Evolutionary conservation across 2,113 vertebrate genomes (phyloP), one percentile per base, ranked within the genome.

Genomic region (Plestiodon gilberti): DNA sequence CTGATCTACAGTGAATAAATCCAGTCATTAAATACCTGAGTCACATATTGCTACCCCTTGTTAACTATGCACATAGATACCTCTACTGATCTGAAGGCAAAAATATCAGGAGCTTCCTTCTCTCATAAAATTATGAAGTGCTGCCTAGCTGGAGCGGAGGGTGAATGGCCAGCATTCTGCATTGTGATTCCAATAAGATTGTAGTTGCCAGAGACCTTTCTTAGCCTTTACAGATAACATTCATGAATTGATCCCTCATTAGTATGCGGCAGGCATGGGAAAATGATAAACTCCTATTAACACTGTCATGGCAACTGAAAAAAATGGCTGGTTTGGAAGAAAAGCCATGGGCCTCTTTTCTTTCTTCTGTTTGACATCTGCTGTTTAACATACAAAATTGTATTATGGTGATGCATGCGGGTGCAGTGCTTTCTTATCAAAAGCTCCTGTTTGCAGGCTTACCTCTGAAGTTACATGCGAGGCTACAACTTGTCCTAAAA

Each of bases 321-420:
- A 97, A 98, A 98, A 98, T 98, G 97, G 97, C 97, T 97, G 96
- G 95, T 96, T 94, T 92, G 94, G 93, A 94, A 90, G 93, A 96
- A 97, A 97, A 97, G 96, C 96, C 95, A 93, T 94, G 95, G 95
- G 90, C 94, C 92, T 95, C 85, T 91, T 88, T 95, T 93, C 95
- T 97, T 97, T 97, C 96, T 97, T 96, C 96, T 94, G 94, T 94
- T 95, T 96, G 98, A 98, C 98, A 98, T 99, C 98, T 98, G 98
- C 97, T 97, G 96, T 97, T 97, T 96, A 96, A 96, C 97, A 97
- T 95, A 97, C 96, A 95, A 96, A 97, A 97, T 97, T 96, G 96
- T 95, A 96, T 97, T 98, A 96, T 96, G 90, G 86, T n/a, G 94
- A 89, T 69, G 89, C 93, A 89, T 88, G 93, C 80, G 61, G 57